phyloP scores from a whole-genome alignment of 2,888 invertebrate genomes.

The Patella pellucida region DNA sequence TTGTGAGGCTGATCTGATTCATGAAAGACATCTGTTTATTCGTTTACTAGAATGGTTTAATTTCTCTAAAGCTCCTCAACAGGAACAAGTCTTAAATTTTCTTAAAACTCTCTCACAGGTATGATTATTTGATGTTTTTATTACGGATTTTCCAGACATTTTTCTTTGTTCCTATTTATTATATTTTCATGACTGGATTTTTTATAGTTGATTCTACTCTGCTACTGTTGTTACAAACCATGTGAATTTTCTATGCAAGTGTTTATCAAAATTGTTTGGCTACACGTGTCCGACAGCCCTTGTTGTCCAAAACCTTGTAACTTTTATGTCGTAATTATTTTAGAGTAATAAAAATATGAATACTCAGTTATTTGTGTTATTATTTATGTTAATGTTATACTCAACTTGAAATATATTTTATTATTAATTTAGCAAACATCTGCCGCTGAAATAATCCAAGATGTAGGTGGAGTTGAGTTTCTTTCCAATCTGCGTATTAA shows the following conservation, averaged over 20 bases:
- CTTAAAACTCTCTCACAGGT: conserved; percentile 64
- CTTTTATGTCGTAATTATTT: too few relatives aligned
- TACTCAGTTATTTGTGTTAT: not conserved
- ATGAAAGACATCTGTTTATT: conserved; percentile 67
- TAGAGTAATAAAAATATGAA: not conserved
- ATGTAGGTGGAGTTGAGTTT: conserved; percentile 68
- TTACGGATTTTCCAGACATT: too few relatives aligned
- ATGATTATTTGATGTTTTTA: not conserved
- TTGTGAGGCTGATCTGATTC: conserved; percentile 67
- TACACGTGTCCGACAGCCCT: too few relatives aligned
- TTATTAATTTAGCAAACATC: conserved; percentile 58
- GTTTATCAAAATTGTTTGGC: too few relatives aligned
- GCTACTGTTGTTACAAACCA: too few relatives aligned
- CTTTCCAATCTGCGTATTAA: conserved; percentile 63
- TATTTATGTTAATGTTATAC: not conserved
- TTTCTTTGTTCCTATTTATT: too few relatives aligned
- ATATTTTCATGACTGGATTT: too few relatives aligned
- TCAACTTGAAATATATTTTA: not conserved
- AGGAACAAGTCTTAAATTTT: conserved; percentile 60
- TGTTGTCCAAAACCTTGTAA: too few relatives aligned
- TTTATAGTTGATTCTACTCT: too few relatives aligned
- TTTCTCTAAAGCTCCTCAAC: conserved; percentile 57
- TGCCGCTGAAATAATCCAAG: conserved; percentile 61
- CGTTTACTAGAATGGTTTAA: conserved; percentile 70
- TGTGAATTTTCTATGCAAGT: too few relatives aligned